Evolutionary conservation across 2,888 invertebrate genomes (phyloP), one percentile per base, ranked within the genome.

Genomic region (Chloromyia formosa): DNA sequence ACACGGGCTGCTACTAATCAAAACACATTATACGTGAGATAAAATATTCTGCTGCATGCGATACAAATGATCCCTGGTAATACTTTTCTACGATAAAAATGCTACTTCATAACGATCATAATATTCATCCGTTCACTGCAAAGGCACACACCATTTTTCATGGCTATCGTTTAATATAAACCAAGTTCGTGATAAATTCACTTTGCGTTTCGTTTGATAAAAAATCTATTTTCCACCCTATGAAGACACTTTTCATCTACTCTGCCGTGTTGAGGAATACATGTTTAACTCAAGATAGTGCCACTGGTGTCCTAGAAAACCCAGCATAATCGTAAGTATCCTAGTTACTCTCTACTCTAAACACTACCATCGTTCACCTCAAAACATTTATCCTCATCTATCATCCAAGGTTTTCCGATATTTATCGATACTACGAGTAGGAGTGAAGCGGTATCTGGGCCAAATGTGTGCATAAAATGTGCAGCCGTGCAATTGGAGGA

Each of bases 221-320:
- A 64, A 64, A 64, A 64, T 64, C 64, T 40, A 64, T 64, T 64
- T 64, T 64, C 64, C 45, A 42, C 64, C 35, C 64, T 16, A 64
- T 64, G 64, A 64, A 64, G 45, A 45, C 35, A 7, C 64, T 64
- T 45, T 64, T 45, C 64, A 64, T 42, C 64, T 18, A 45, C 45
- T 7, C 45, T 9, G 22, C n/a, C 61, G 16, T n/a, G 16, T 16
- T 16, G 20, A 20, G 16, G 20, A 16, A 56, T n/a, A 56, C 22
- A 16, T 16, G 4, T 53, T 53, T 16, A 3, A 49, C 49, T 10
- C 49, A n/a, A 49, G 49, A 49, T 49, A 49, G 5, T 7, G 27
- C 7, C 27, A 35, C 49, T 49, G 49, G 5, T n/a, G 16, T 49
- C 3, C 49, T n/a, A 49, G 49, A n/a, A 49, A 12, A 3, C 42